phyloP scores from a whole-genome alignment of 2,113 vertebrate species.

The Tor tambroides region DNA sequence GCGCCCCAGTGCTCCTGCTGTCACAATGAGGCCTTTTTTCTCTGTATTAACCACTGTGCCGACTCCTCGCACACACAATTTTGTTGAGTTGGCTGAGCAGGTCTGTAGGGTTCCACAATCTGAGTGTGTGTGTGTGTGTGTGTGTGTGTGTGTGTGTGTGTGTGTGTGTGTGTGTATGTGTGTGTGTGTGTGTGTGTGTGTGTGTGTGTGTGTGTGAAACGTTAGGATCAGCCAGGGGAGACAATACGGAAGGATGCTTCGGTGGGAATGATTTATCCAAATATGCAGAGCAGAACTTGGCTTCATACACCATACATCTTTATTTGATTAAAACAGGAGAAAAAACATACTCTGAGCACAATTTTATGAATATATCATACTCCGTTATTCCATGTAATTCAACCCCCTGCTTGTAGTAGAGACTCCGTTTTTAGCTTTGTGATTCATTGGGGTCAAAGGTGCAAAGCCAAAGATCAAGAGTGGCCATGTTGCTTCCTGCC shows the following conservation, averaged over 20 bases:
- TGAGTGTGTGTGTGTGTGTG: background rate
- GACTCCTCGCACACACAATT: constrained; percentile 13
- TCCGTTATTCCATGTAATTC: background rate
- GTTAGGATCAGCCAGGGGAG: constrained; percentile 41
- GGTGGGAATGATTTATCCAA: constrained; percentile 46
- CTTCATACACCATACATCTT: constrained; percentile 23
- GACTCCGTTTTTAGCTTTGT: constrained; percentile 9
- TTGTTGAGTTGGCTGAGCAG: constrained; percentile 7
- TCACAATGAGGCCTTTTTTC: constrained; percentile 62
- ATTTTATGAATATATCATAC: background rate
- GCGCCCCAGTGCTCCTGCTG: constrained; percentile 15
- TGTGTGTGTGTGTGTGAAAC: background rate
- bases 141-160: background rate
- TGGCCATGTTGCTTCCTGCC: constrained; percentile 30
- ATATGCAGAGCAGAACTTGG: constrained; percentile 37
- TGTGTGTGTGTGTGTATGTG: background rate
- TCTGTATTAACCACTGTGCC: constrained; percentile 39
- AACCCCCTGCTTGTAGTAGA: background rate
- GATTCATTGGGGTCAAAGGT: constrained; percentile 48
- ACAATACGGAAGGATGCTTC: constrained; percentile 29
- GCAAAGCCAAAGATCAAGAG: constrained; percentile 49
- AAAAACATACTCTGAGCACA: background rate
- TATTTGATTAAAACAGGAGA: constrained; percentile 34
- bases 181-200: background rate
- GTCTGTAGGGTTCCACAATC: background rate